Conservation (phyloP, 2,888 invertebrate species). For the Chymomyza fuscimana region DNA sequence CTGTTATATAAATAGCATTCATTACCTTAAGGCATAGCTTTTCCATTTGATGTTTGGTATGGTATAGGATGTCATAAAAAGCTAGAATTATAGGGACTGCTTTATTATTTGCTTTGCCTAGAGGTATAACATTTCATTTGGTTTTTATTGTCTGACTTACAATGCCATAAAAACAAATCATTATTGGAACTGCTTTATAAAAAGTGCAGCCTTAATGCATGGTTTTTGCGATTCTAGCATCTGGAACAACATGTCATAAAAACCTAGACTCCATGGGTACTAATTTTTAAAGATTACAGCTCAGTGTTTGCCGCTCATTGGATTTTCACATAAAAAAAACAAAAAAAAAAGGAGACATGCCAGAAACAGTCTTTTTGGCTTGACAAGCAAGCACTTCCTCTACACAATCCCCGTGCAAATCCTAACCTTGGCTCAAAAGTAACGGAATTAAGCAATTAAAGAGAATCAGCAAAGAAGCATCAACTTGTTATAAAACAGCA, state of each 20-base stretch:
- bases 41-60: background rate
- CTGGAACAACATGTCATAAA: no score
- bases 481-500: conserved; percentile 68
- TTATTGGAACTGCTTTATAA: background rate
- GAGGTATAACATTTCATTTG: background rate
- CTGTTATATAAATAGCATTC: background rate
- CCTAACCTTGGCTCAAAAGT: conserved; percentile 62
- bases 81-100: background rate
- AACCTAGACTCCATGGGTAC: background rate
- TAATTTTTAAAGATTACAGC: background rate
- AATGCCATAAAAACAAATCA: background rate
- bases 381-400: conserved; percentile 46
- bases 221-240: background rate
- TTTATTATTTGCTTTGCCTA: background rate
- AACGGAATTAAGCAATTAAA: conserved; percentile 69
- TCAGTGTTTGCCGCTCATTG: background rate
- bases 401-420: conserved; percentile 43
- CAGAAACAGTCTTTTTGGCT: conserved; percentile 22
- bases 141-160: background rate
- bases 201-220: background rate
- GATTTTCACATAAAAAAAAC: background rate
- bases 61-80: background rate
- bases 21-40: background rate
- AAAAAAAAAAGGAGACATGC: background rate
- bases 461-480: conserved; percentile 46